Conservation (phyloP, 2,113 vertebrate genomes). For the Myiozetetes cayanensis region DNA sequence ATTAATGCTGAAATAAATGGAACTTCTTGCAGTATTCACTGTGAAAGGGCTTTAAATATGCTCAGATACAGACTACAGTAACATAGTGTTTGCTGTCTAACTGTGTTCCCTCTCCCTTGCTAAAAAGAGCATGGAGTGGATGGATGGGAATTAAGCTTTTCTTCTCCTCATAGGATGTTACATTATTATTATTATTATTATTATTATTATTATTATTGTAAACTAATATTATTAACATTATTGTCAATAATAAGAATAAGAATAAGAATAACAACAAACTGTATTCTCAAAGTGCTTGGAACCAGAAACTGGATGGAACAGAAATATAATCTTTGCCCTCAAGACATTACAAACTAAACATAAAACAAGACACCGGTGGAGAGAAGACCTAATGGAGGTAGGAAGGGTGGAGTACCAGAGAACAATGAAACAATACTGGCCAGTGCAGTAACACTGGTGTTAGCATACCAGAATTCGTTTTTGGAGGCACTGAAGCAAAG, state of each 20-base stretch:
- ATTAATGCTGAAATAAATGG: constrained; percentile 52
- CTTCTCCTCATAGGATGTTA: not conserved
- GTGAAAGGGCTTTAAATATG: constrained; percentile 17
- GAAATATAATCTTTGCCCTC: not conserved
- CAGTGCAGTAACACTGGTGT: not conserved
- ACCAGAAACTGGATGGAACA: not conserved
- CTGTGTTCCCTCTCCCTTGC: not conserved
- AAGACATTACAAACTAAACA: not conserved
- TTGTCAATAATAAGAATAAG: not conserved
- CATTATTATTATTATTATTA: not conserved
- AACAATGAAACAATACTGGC: not conserved
- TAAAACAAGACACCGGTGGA: not conserved
- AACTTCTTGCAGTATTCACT: constrained; percentile 29
- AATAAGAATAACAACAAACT: not conserved
- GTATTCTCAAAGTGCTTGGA: not conserved
- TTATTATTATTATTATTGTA: not conserved
- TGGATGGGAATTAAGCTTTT: not conserved
- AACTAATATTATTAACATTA: not conserved
- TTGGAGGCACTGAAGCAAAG: not conserved
- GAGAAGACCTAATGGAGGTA: not conserved
- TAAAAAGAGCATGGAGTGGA: not conserved
- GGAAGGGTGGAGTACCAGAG: not conserved
- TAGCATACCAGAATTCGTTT: not conserved
- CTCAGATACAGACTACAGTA: not conserved
- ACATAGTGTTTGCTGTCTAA: constrained; percentile 47